phyloP scores from a whole-genome alignment of 2,113 vertebrate genomes.

The Semicossyphus pulcher region DNA sequence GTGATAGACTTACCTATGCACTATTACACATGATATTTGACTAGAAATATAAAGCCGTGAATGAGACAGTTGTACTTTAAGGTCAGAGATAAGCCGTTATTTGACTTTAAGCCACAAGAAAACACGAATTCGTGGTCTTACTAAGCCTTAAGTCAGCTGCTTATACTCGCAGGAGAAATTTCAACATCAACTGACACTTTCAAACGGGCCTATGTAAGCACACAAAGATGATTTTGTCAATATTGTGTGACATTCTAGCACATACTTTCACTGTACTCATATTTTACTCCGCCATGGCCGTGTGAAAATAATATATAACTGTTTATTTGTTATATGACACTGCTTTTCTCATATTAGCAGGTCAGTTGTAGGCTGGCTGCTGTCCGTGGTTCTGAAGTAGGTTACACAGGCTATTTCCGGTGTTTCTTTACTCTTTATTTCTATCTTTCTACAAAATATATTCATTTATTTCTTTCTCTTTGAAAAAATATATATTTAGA shows the following conservation, averaged over 20 bases:
- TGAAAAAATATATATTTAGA: too few relatives aligned
- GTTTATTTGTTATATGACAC: neutral
- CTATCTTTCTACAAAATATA: neutral
- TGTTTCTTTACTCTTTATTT: neutral
- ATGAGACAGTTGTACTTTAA: neutral
- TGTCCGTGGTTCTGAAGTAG: constrained; percentile 81
- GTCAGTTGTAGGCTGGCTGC: constrained; percentile 25
- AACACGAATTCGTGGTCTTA: neutral
- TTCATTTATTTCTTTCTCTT: rapidly evolving
- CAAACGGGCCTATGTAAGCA: neutral
- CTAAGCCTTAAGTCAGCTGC: too few relatives aligned
- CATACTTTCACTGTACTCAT: neutral
- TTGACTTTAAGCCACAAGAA: constrained; percentile 4
- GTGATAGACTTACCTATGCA: constrained; percentile 69
- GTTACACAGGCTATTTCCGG: neutral
- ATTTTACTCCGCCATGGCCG: neutral
- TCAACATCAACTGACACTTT: neutral
- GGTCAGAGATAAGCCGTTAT: neutral
- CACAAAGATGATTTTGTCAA: neutral
- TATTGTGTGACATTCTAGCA: neutral
- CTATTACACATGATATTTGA: neutral
- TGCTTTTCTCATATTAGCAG: neutral
- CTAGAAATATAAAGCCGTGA: constrained; percentile 2
- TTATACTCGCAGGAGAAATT: neutral
- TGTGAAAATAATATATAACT: neutral